Conservation (phyloP, 2,888 invertebrate genomes). For the Dysmachus trigonus region DNA sequence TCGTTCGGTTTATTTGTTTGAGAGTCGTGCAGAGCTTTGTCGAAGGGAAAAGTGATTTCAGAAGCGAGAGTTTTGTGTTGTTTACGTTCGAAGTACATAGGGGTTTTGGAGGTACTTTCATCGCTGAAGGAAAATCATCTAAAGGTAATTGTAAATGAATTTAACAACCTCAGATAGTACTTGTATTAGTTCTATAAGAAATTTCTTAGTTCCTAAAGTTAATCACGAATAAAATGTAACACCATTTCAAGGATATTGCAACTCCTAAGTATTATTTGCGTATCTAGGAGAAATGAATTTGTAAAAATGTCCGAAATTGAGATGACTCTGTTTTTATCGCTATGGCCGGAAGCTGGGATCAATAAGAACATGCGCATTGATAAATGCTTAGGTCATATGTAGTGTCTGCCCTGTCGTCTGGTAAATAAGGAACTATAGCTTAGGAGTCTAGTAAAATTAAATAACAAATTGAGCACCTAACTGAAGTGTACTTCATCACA, state of each 20-base stretch:
- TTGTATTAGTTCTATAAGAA: not conserved
- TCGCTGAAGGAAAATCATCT: not conserved
- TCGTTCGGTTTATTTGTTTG: not conserved
- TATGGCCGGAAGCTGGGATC: constrained; percentile 32
- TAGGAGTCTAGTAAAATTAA: not conserved
- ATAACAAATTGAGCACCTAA: not conserved
- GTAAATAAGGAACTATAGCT: not conserved
- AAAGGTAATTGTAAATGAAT: not conserved
- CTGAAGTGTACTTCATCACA: not conserved
- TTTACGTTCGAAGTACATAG: not conserved
- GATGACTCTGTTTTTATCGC: constrained; percentile 18
- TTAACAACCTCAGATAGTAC: not conserved
- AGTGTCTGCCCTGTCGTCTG: not conserved
- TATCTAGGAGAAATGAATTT: not conserved
- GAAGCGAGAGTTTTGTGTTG: not conserved
- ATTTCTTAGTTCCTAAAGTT: not conserved
- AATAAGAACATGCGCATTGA: not conserved
- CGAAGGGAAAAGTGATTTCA: constrained; percentile 7
- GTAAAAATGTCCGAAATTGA: not conserved
- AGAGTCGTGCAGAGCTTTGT: not conserved
- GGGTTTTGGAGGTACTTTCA: not conserved
- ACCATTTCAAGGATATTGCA: not conserved
- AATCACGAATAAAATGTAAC: not conserved
- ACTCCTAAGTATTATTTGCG: not conserved
- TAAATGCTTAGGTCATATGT: not conserved